Evolutionary conservation across 2,888 invertebrate genomes (phyloP).

Genomic region (Oegoconia quadripuncta): DNA sequence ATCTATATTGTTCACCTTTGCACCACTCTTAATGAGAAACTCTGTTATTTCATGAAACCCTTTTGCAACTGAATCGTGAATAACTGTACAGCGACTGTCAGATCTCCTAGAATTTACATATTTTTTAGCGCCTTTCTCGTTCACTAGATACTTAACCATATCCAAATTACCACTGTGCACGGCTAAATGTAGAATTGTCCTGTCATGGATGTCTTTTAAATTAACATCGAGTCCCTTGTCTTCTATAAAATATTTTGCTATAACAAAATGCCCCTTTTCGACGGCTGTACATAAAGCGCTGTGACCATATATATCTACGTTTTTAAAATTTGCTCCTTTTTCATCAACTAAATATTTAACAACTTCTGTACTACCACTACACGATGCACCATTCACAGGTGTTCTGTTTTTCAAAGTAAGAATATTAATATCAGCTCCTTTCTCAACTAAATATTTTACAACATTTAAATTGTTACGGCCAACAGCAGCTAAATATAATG

Average conservation of each 20-base stretch:
- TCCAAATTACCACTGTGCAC: constrained; percentile 9
- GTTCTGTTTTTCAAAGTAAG: not conserved
- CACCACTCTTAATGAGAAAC: constrained; percentile 4
- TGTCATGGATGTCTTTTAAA: not conserved
- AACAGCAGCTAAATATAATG: constrained; percentile 1
- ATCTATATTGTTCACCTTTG: not conserved
- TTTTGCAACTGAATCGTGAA: constrained; percentile 6
- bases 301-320: constrained; percentile 1
- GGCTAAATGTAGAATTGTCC: constrained; percentile 7
- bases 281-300: not conserved
- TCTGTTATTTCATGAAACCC: not conserved
- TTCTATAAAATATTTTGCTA: constrained; percentile 9
- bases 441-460: constrained; percentile 4
- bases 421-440: constrained; percentile 2
- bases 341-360: constrained; percentile 9
- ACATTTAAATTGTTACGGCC: not conserved
- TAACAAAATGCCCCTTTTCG: constrained; percentile 6
- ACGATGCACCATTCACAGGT: constrained; percentile 1
- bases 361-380: not conserved
- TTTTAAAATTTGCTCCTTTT: not conserved
- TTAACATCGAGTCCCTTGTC: constrained; percentile 1
- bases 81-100: constrained; percentile 6
- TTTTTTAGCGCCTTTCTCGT: constrained; percentile 2
- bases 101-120: constrained; percentile 6
- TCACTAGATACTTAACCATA: constrained; percentile 6